Base-by-base conservation (phyloP, 2,888 invertebrate genomes). In the Furcula furcula region DNA sequence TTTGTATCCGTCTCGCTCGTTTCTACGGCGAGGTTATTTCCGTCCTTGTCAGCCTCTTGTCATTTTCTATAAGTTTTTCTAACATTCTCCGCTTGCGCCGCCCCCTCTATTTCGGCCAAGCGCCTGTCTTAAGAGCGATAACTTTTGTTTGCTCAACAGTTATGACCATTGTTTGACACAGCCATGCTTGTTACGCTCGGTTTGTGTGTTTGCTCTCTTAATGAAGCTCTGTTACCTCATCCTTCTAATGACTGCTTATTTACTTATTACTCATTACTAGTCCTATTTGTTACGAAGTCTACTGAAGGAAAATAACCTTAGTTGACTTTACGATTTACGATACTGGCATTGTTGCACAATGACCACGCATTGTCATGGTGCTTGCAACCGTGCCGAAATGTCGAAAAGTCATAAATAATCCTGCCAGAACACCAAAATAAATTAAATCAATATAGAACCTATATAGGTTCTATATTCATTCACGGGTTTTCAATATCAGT, bases 61-160 rank as follows among this genome's bases (percentile, higher is more conserved):
- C 88, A 87, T 88, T 87, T 87, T 87, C 87, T 87, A 85, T 87
- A 85, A 87, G 85, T 86, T 88, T 88, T 88, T 88, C 88, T 87
- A 86, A 85, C 84, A 77, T 80, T 83, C 85, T 78, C 82, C 69
- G 75, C 66, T 73, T 69, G 69, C 70, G 64, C 68, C 75, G 79
- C 77, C 80, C 77, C 75, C 75, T 76, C 79, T 72, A 82, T 80
- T 83, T 83, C 76, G 80, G 76, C 65, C 84, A 78, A 79, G 76
- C 79, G 82, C 72, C 73, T 65, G 74, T 63, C 66, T 68, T 66
- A 65, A 64, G 67, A 73, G 61, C 76, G 79, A 77, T 84, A 79
- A 79, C 71, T 77, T 76, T 75, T 85, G 77, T 86, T 85, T 85
- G 82, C 66, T 76, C 82, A 82, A 79, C 71, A 82, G 79, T 85